Base-by-base conservation (phyloP, 1,140 invertebrate genomes). In the Penaeus japonicus region DNA sequence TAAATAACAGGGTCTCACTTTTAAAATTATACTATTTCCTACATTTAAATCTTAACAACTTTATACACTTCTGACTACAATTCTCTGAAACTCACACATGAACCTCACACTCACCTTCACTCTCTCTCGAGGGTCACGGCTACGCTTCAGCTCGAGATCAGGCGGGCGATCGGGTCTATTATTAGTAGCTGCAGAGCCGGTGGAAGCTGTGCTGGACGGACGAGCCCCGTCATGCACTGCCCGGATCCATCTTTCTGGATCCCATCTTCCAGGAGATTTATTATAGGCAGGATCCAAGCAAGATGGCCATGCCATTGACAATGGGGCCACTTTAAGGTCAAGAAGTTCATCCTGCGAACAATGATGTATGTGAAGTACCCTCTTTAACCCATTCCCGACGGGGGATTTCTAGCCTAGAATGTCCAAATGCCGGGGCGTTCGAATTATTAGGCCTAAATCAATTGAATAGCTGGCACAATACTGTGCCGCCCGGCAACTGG, bases 101-200 rank as follows among this genome's bases (percentile, higher is more conserved):
- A 53, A 55, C 24, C 0, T 18, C 24, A 24, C n/a, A 57, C 39
- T 77, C 59, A 88, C 87, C 80, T 88, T 95, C 73, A 97, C 93
- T 57, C 96, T 94, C 91, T 96, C 96, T 57, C 95, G 94, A 1
- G 96, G 96, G 92, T 96, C 89, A 22, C 89, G 89, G 73, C 89
- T 90, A 22, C 89, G 80, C 77, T 88, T 88, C 53, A 88, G 27
- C 62, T 88, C 86, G 47, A 88, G 65, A 39, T 88, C 87, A n/a
- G 87, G 87, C 15, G 87, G 87, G 75, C 87, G 79, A 73, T 88
- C 87, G 59, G 87, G 87, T 73, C 81, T 88, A 75, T 82, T 87
- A 75, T 32, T 87, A 59, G 78, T 75, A 24, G 59, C 70, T 27
- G 70, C 47, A 57, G 87, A 54, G 70, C 65, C 80, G 24, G 81